Base-by-base conservation (phyloP, 2,113 vertebrate species). In the Entelurus aequoreus region DNA sequence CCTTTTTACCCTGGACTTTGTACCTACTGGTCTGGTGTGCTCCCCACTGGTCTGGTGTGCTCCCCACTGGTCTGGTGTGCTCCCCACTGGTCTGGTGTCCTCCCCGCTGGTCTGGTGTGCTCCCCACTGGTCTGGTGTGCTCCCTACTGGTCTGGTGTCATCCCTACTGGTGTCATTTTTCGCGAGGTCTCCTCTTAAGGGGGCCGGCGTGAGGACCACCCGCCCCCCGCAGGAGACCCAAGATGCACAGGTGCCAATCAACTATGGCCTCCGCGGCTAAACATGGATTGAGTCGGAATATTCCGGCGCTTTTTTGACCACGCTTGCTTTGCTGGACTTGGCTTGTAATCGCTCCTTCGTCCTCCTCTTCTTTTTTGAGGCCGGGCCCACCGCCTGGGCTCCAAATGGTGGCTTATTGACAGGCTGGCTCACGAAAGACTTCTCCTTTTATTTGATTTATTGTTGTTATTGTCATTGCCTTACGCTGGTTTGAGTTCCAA, bases 1-100 rank as follows among this genome's bases (percentile, higher is more conserved):
- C 83, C 28, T 87, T 87, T 89, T 86, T 89, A 86, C 86, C 81
- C 79, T 87, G 76, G 84, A 82, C 84, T 89, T 89, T 89, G 75
- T 89, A 88, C 86, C 83, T 86, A 80, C 83, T 55, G 70, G 76
- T 28, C 28, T 28, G 28, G 28, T 4, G 28, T 28, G 1, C 0
- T 28, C 28, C 28, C 28, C 3, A 3, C 2, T 28, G 28, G 28
- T 28, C 28, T 28, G 28, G 28, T 4, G 28, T 28, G 1, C 0
- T 28, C 28, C 28, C 28, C 3, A 3, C 2, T 28, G 28, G 28
- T 28, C n/a, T n/a, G n/a, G n/a, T n/a, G n/a, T n/a, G n/a, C n/a
- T n/a, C n/a, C n/a, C n/a, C n/a, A n/a, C n/a, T n/a, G n/a, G n/a
- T 84, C 86, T 76, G 76, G 77, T 83, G 84, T 87, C 77, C 74